Evolutionary conservation across 2,797 vertebrate species (phyloP).

Genomic region (Gymnodraco acuticeps): DNA sequence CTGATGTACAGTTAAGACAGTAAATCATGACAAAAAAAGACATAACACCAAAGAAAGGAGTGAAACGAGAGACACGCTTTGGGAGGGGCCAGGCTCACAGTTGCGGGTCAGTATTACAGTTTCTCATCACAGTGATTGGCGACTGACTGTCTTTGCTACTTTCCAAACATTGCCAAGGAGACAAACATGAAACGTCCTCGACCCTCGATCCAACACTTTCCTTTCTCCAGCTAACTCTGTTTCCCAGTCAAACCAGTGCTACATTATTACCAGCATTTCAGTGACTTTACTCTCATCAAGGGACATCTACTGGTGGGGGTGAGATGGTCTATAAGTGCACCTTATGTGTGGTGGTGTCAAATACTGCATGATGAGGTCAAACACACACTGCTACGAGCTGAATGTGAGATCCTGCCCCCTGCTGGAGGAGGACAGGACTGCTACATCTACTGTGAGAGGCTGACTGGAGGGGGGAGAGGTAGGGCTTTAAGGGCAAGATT

Average conservation of each 20-base stretch:
- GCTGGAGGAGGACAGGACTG: conserved; percentile 71
- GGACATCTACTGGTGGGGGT: conserved; percentile 67
- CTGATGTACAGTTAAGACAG: conserved; percentile 64
- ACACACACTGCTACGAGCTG: conserved; percentile 59
- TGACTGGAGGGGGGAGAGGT: conserved; percentile 38
- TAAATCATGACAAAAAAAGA: conserved; percentile 40
- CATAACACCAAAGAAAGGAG: conserved; percentile 35
- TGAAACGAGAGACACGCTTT: conserved; percentile 50
- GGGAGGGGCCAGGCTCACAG: conserved; percentile 80
- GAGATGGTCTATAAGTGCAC: conserved; percentile 61
- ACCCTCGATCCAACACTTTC: conserved; percentile 40
- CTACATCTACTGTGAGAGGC: conserved; percentile 82
- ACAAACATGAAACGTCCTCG: conserved; percentile 72
- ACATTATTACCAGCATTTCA: conserved; percentile 68
- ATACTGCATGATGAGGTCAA: conserved; percentile 58
- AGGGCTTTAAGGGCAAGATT: conserved; percentile 25
- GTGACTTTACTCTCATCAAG: conserved; percentile 57
- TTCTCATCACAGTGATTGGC: conserved; percentile 88
- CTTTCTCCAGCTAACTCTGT: conserved; percentile 41
- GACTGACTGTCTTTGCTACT: conserved; percentile 77
- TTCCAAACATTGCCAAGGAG: conserved; percentile 70
- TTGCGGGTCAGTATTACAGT: conserved; percentile 83
- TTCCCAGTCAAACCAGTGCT: conserved; percentile 69
- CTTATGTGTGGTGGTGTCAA: conserved; percentile 48
- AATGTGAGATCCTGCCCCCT: conserved; percentile 64